phyloP scores from a whole-genome alignment of 2,888 invertebrate genomes.

The Melinopterus prodromus region DNA sequence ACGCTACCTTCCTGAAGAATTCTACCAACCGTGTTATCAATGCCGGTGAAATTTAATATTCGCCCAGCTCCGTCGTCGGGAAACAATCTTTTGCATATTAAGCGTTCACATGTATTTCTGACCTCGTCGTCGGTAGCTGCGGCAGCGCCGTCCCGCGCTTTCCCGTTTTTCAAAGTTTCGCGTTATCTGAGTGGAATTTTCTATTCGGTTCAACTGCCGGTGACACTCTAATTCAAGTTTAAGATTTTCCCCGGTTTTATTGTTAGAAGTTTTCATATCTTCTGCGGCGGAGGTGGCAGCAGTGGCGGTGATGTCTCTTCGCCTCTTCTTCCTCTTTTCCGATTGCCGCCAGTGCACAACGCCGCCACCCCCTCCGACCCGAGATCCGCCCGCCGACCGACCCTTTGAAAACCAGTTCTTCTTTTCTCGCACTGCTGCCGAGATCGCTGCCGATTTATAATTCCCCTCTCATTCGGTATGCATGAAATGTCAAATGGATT shows the following conservation, averaged over 20 bases:
- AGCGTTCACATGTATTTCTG: conserved; percentile 39
- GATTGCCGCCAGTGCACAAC: neutral
- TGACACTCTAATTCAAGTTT: conserved; percentile 57
- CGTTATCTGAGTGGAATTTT: conserved; percentile 53
- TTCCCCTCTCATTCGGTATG: conserved; percentile 45
- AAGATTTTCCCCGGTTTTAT: conserved; percentile 49
- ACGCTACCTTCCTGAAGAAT: neutral
- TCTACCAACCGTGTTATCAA: neutral
- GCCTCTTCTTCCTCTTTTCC: conserved; percentile 18
- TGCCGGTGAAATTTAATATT: conserved; percentile 40
- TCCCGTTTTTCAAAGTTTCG: conserved; percentile 41
- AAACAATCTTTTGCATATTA: conserved; percentile 45
- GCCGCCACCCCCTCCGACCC: neutral
- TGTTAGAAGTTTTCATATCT: conserved; percentile 50
- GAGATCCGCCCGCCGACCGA: neutral
- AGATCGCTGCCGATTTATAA: conserved; percentile 35
- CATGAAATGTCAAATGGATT: conserved; percentile 46
- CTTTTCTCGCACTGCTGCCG: conserved; percentile 10
- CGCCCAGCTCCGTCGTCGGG: conserved; percentile 32
- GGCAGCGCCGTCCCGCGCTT: conserved; percentile 7
- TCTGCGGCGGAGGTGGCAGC: conserved; percentile 31
- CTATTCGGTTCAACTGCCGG: conserved; percentile 54
- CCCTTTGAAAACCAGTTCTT: conserved; percentile 21
- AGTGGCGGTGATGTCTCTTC: conserved; percentile 13
- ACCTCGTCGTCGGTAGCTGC: neutral